These are phyloP conservation scores for Danaus melanippus DNA, from an alignment of 1,140 invertebrate species.

Conservation along the genomic window DNA sequence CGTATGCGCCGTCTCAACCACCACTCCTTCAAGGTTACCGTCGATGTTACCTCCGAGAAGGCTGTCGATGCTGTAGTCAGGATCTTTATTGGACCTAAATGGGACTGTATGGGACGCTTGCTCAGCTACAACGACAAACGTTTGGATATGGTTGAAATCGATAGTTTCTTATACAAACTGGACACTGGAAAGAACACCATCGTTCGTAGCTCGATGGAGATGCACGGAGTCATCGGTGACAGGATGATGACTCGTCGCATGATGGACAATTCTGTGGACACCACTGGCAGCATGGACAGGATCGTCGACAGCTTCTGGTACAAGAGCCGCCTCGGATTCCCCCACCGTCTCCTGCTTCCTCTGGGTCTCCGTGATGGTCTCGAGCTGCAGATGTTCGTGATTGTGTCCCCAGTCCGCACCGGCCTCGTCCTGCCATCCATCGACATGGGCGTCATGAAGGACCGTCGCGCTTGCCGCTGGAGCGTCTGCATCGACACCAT, in stretches of 20 bases:
- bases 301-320: conserved; percentile 69
- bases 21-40: conserved; percentile 73
- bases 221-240: conserved; percentile 53
- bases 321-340: conserved; percentile 74
- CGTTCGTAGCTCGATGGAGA: conserved; percentile 53
- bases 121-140: conserved; percentile 73
- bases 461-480: conserved; percentile 68
- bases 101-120: conserved; percentile 69
- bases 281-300: conserved; percentile 34
- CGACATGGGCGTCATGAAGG: conserved; percentile 54
- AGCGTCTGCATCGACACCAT: conserved; percentile 70
- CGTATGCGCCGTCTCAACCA: conserved; percentile 72
- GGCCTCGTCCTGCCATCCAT: conserved; percentile 75
- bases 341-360: conserved; percentile 77
- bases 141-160: conserved; percentile 76
- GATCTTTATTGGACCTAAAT: conserved; percentile 75
- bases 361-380: conserved; percentile 76
- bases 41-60: conserved; percentile 74
- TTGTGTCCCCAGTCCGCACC: conserved; percentile 75
- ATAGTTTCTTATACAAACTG: conserved; percentile 77
- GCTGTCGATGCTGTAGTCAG: conserved; percentile 71
- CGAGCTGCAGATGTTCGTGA: conserved; percentile 76
- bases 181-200: conserved; percentile 77
- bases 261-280: conserved; percentile 58
- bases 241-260: conserved; percentile 47